Conservation (phyloP, 2,113 vertebrate species). For the Elephas maximus region DNA sequence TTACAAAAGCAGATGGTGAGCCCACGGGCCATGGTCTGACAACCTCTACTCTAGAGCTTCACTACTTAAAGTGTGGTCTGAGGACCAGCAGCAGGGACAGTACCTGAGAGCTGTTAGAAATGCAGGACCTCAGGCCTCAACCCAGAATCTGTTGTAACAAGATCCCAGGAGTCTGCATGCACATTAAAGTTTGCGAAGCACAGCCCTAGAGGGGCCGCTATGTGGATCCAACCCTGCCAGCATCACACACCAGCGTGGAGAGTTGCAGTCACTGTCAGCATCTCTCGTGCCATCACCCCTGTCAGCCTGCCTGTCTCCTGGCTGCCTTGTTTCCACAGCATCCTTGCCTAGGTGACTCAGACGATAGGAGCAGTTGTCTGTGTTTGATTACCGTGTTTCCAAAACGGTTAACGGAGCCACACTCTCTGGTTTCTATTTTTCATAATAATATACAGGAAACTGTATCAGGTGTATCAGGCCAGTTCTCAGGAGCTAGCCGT, state of each 20-base stretch:
- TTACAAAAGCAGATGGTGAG: not conserved
- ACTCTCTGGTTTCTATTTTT: conserved; percentile 45
- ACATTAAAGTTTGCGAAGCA: not conserved
- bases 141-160: not conserved
- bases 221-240: not conserved
- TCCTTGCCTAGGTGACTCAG: conserved; percentile 53
- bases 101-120: not conserved
- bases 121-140: not conserved
- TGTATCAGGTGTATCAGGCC: not conserved
- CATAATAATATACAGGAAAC: not conserved
- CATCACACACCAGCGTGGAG: not conserved
- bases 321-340: conserved; percentile 49
- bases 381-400: conserved; percentile 41
- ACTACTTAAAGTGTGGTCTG: not conserved
- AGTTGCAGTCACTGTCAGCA: conserved; percentile 30
- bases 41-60: not conserved
- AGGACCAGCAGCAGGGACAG: not conserved
- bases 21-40: not conserved
- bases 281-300: conserved; percentile 22
- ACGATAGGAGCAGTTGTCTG: conserved; percentile 60
- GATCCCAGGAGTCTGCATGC: not conserved
- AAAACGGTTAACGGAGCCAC: conserved; percentile 46
- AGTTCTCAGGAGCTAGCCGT: conserved; percentile 32
- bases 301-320: conserved; percentile 67
- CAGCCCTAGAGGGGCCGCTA: rapidly evolving